Evolutionary conservation across 2,113 vertebrate species (phyloP).

Genomic region (Hipposideros armiger): DNA sequence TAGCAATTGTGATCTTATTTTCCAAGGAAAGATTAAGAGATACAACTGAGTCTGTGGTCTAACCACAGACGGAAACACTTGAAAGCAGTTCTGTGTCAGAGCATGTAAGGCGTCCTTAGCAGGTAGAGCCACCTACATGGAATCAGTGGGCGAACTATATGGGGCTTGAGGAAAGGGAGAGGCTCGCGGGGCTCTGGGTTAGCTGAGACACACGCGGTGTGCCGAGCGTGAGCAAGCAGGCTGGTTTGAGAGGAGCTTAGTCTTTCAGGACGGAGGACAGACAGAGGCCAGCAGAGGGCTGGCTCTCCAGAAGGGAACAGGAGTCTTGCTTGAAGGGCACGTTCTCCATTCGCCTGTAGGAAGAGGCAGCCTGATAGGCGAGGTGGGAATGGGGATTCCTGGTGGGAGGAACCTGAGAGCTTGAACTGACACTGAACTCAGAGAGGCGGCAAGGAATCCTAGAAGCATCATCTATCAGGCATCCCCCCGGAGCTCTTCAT

Average conservation of each 20-base stretch:
- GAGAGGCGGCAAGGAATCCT: neutral
- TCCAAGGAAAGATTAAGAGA: too few species aligned
- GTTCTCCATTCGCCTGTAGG: neutral
- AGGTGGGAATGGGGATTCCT: neutral
- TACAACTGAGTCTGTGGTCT: neutral
- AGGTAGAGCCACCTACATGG: neutral
- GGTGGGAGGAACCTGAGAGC: too few species aligned
- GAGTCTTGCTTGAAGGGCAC: neutral
- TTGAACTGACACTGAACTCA: too few species aligned
- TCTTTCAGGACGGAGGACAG: too few species aligned
- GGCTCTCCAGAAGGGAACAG: neutral
- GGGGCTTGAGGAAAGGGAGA: neutral
- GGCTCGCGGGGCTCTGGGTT: neutral
- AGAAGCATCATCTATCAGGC: accelerated
- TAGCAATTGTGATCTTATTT: accelerated
- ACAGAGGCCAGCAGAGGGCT: accelerated
- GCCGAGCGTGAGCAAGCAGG: accelerated
- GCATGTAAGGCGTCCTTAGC: too few species aligned
- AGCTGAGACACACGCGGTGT: too few species aligned
- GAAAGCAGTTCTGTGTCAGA: neutral
- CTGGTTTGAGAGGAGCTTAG: neutral
- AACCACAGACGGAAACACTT: neutral
- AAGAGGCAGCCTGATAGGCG: neutral
- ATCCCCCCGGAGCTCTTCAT: neutral
- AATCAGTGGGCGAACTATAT: too few species aligned